Conservation (phyloP, 2,888 invertebrate species). For the Formica aserva region DNA sequence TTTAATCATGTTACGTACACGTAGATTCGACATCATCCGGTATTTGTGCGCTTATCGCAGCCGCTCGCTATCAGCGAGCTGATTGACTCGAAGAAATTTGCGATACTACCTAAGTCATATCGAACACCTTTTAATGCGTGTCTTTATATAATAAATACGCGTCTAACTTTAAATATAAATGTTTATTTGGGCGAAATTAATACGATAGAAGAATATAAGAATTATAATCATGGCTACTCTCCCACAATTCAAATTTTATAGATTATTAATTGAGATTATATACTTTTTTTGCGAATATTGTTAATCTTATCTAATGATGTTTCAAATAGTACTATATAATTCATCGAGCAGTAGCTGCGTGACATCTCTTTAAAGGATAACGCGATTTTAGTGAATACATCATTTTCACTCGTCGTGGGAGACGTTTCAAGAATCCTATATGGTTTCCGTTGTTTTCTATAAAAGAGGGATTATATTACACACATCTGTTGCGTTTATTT, state of each 20-base stretch:
- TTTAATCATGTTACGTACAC: neutral
- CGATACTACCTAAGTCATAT: neutral
- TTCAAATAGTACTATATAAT: constrained; percentile 13
- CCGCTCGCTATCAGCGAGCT: constrained; percentile 10
- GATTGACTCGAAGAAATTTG: constrained; percentile 14
- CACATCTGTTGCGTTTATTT: constrained; percentile 21
- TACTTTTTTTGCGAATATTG: neutral
- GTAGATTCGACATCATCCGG: neutral
- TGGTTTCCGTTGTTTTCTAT: constrained; percentile 25
- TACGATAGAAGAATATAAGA: neutral
- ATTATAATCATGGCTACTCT: neutral
- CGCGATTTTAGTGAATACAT: neutral
- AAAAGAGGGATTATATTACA: neutral
- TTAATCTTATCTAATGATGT: neutral
- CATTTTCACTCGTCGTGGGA: neutral
- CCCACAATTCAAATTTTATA: neutral
- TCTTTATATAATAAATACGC: neutral
- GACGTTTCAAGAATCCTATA: constrained; percentile 8
- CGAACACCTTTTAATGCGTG: neutral
- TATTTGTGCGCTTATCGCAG: constrained; percentile 5
- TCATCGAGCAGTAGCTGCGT: neutral
- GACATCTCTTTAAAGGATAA: neutral
- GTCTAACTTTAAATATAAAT: neutral
- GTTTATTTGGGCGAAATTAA: neutral
- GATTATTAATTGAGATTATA: constrained; percentile 2